Conservation (phyloP, 2,797 vertebrate species). For the Smutsia temminckii region DNA sequence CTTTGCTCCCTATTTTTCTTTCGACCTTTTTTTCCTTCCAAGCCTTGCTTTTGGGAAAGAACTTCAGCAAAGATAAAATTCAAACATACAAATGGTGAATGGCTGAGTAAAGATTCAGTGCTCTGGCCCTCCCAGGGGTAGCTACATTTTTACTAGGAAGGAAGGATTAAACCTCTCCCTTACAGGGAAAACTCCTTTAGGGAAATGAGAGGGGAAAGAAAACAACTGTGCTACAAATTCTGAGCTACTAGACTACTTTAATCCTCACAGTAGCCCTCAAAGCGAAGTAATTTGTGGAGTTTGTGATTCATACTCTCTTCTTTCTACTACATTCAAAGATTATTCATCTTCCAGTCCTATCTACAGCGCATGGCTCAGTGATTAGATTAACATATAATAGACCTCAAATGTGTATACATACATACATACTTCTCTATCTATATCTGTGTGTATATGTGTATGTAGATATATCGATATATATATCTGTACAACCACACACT, state of each 20-base stretch:
- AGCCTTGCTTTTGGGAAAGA: constrained; percentile 40
- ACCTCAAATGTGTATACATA: not conserved
- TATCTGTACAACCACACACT: not conserved
- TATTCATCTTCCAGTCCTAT: not conserved
- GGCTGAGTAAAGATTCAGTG: not conserved
- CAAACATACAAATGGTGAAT: not conserved
- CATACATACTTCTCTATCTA: not conserved
- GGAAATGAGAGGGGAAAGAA: not conserved
- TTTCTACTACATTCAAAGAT: not conserved
- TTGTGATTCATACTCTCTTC: not conserved
- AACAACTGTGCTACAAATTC: not conserved
- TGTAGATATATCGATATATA: not conserved
- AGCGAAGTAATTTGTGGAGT: not conserved
- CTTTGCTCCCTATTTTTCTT: not conserved
- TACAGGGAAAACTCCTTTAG: constrained; percentile 4
- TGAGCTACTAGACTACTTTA: constrained; percentile 37
- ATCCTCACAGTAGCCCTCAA: not conserved
- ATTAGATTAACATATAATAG: not conserved
- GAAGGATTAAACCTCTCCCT: not conserved
- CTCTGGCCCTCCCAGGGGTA: not conserved
- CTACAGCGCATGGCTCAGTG: not conserved
- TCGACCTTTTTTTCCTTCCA: not conserved
- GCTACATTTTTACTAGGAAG: constrained; percentile 31
- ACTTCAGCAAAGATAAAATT: not conserved
- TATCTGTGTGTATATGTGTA: not conserved